Conservation (phyloP, 2,797 vertebrate genomes). For the Eospalax fontanierii region DNA sequence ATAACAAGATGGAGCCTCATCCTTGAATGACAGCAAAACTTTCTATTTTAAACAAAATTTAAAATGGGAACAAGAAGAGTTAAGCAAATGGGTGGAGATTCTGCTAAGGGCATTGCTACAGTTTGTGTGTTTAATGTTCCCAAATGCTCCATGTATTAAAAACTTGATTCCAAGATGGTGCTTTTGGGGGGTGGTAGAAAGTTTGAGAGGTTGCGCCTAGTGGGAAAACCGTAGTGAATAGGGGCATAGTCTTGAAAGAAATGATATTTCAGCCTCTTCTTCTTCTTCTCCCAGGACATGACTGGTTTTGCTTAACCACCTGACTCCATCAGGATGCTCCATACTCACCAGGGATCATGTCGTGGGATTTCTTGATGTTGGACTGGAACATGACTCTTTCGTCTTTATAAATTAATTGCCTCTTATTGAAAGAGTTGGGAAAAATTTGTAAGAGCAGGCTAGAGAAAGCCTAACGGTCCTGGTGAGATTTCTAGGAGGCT, state of each 20-base stretch:
- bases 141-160: not conserved
- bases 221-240: not conserved
- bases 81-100: not conserved
- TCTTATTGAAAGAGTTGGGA: not conserved
- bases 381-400: not conserved
- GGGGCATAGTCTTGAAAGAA: not conserved
- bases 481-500: not conserved
- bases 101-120: fast-evolving
- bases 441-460: not conserved
- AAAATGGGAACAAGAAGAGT: not conserved
- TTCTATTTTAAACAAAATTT: conserved; percentile 30
- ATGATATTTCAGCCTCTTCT: not conserved
- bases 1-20: not conserved
- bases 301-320: not conserved
- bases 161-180: not conserved
- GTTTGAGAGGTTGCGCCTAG: no score
- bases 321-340: not conserved
- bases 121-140: not conserved
- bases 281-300: not conserved
- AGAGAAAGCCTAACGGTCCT: not conserved
- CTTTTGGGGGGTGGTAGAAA: not conserved
- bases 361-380: not conserved
- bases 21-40: not conserved
- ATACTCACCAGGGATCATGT: not conserved
- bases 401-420: not conserved